A percentile compares a stretch with the other conserved stretches of the same genome.
phyloP scores from a whole-genome alignment of 2,888 invertebrate species.

The Ormia ochracea region DNA sequence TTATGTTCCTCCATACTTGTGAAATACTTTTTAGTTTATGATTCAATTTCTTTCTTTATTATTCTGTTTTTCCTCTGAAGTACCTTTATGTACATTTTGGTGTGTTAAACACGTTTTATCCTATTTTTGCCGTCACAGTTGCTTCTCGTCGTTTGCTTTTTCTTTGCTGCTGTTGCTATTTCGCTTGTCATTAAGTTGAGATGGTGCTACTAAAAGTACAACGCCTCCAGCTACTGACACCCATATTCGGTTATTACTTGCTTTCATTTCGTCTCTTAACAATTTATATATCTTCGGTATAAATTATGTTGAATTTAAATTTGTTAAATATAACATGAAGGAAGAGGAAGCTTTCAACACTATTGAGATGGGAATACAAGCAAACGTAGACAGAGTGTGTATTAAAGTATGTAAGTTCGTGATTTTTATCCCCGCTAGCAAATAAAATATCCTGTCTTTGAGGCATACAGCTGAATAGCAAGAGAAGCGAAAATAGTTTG shows the following conservation, averaged over 20 bases:
- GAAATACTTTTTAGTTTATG: constrained; percentile 29
- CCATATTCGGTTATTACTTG: constrained; percentile 52
- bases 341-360: background rate
- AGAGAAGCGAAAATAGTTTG: background rate
- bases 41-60: background rate
- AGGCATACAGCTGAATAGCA: background rate
- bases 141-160: background rate
- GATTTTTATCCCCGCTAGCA: background rate
- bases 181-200: constrained; percentile 52
- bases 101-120: constrained; percentile 58
- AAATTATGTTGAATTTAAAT: constrained; percentile 39
- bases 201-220: constrained; percentile 58
- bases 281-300: constrained; percentile 1
- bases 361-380: too few relatives aligned
- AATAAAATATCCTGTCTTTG: background rate
- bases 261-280: constrained; percentile 1
- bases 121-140: constrained; percentile 19
- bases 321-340: background rate
- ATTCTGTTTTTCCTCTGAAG: constrained; percentile 19
- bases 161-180: constrained; percentile 30
- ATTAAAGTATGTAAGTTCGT: background rate
- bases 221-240: constrained; percentile 58
- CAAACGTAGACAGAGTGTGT: too few relatives aligned
- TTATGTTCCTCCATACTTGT: constrained; percentile 3
- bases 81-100: constrained; percentile 38